Percentiles rank a stretch among this genome's conserved stretches.
These are phyloP conservation scores for Trichoplusia ni DNA, from an alignment of 1,140 invertebrate genomes.

Conservation along the genomic window DNA sequence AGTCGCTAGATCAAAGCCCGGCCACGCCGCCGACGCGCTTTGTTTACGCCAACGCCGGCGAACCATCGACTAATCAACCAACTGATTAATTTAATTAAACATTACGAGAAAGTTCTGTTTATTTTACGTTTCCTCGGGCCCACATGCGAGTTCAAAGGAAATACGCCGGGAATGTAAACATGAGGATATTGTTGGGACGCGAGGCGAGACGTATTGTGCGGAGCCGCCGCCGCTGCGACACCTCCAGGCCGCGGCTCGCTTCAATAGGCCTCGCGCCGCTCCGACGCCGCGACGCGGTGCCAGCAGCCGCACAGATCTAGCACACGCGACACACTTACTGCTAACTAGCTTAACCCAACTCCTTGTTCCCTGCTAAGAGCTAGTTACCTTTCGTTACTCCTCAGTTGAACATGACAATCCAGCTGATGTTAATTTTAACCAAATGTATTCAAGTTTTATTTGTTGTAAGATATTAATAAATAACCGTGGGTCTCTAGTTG, in stretches of 20 bases:
- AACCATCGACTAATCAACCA: conserved; percentile 78
- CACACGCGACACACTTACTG: too few relatives aligned
- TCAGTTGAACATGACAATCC: too few relatives aligned
- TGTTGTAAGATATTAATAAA: too few relatives aligned
- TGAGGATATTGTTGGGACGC: conserved; percentile 62
- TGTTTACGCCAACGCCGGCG: conserved; percentile 69
- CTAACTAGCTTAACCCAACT: too few relatives aligned
- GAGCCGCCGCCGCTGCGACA: conserved; percentile 6
- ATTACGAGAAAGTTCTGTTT: conserved; percentile 80
- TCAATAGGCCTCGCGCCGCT: neutral
- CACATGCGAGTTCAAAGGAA: conserved; percentile 80
- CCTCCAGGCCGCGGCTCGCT: neutral
- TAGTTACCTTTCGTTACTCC: too few relatives aligned
- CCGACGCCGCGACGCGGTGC: too few relatives aligned
- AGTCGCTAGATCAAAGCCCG: conserved; percentile 69
- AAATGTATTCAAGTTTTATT: too few relatives aligned
- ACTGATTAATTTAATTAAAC: conserved; percentile 81
- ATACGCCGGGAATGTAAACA: conserved; percentile 73
- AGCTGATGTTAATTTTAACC: too few relatives aligned
- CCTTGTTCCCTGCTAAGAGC: too few relatives aligned
- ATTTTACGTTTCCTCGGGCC: conserved; percentile 77
- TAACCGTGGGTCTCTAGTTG: too few relatives aligned
- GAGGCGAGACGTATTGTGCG: conserved; percentile 26
- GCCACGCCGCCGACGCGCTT: conserved; percentile 47
- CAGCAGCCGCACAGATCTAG: too few relatives aligned